These are phyloP conservation scores for Trematomus bernacchii DNA, from an alignment of 2,797 vertebrate genomes.

Conservation along the genomic window DNA sequence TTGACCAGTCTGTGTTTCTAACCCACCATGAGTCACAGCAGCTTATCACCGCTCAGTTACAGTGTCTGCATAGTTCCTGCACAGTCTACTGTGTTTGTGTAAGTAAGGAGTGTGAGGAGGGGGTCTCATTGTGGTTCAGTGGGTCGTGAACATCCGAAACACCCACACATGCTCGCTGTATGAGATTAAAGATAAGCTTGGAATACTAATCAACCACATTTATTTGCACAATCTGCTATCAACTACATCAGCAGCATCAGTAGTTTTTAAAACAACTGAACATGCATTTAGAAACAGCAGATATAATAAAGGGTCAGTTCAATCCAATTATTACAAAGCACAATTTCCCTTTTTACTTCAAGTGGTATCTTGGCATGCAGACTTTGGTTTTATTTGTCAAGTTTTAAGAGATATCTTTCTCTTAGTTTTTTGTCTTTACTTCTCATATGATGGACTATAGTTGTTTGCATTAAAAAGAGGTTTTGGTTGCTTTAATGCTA, in stretches of 20 bases:
- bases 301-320: slow-evolving; percentile 3
- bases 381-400: not conserved
- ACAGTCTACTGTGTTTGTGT: slow-evolving; percentile 41
- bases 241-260: slow-evolving; percentile 3
- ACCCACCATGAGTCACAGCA: slow-evolving; percentile 51
- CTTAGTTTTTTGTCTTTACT: not conserved
- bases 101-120: slow-evolving; percentile 24
- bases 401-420: not conserved
- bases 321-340: not conserved
- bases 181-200: slow-evolving; percentile 44
- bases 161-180: slow-evolving; percentile 20
- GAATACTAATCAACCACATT: not conserved
- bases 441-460: not conserved
- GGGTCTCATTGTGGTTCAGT: slow-evolving; percentile 51
- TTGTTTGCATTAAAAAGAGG: not conserved
- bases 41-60: slow-evolving; percentile 44
- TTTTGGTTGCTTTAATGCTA: not conserved
- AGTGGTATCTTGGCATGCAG: not conserved
- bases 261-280: not conserved
- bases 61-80: slow-evolving; percentile 34
- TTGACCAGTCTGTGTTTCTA: slow-evolving; percentile 55
- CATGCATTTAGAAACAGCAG: not conserved
- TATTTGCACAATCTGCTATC: slow-evolving; percentile 4
- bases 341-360: not conserved
- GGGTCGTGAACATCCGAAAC: slow-evolving; percentile 35